Evolutionary conservation across 1,140 invertebrate species (phyloP), one percentile per base, ranked within the genome.

Genomic region (Drosophila albomicans): DNA sequence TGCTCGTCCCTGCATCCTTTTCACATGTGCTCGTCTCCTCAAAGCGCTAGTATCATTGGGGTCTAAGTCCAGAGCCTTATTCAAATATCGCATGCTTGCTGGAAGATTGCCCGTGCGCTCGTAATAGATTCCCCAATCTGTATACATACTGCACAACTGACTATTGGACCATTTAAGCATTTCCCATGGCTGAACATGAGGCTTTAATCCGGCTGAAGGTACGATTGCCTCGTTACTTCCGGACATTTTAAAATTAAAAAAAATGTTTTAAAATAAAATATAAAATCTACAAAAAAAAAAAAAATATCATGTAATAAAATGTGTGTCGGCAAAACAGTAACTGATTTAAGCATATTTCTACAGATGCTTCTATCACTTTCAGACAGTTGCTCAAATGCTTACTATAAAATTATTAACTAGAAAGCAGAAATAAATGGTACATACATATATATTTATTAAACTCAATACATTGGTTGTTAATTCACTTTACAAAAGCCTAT

Each of bases 101-200:
- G 49, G 10, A 7, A 66, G 52, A 1, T 72, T 64, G 20, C 69
- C 69, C 6, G 79, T 63, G 2, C 49, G 59, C 0, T 56, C 65
- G 10, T 78, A 73, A 28, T 76, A 71, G 2, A 54, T 11, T 0
- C 69, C 82, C 85, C 85, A 91, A 56, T 90, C 85, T 5, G 65
- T 73, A 25, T 87, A 87, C 28, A 91, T 75, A 7, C 16, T 7
- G 11, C 57, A 64, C 32, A 75, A 64, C 4, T 77, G 78, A 1
- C 72, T 70, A 1, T 75, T 49, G 1, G 62, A 56, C 80, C 85
- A 85, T 1, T 35, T 28, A n/a, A 79, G 66, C 4, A 54, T 30
- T 41, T 87, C 63, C 90, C 90, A 91, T 20, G 89, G 75, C 38
- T 51, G 7, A 32, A 79, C 30, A 0, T 77, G n/a, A 5, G 68